These are phyloP conservation scores for Trachelus tabidus DNA, from an alignment of 2,888 invertebrate species.

Conservation along the genomic window DNA sequence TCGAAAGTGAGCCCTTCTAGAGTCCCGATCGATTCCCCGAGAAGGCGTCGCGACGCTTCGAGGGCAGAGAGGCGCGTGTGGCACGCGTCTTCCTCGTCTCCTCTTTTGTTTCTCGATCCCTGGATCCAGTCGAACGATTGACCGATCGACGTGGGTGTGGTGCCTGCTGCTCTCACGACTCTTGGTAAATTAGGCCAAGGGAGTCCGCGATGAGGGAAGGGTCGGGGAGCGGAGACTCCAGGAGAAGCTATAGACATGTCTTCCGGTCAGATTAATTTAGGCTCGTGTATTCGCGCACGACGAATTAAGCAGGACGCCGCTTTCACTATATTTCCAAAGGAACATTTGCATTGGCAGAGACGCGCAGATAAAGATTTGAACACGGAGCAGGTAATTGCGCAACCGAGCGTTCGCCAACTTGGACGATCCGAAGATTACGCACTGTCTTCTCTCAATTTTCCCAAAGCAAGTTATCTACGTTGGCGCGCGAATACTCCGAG, in stretches of 20 bases:
- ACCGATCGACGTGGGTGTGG: constrained; percentile 11
- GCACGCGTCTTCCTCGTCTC: background rate
- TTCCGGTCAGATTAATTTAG: background rate
- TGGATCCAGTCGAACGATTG: background rate
- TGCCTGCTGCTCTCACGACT: constrained; percentile 9
- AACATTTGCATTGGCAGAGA: background rate
- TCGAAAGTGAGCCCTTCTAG: background rate
- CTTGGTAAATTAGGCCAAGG: constrained; percentile 6
- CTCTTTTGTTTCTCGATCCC: background rate
- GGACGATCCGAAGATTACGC: background rate
- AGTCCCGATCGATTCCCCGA: background rate
- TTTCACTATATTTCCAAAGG: background rate
- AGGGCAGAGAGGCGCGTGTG: background rate
- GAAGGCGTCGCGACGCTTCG: too few relatives aligned
- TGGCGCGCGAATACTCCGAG: too few relatives aligned
- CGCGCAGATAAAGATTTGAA: background rate
- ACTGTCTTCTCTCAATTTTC: background rate
- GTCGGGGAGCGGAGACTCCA: background rate
- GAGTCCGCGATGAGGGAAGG: too few relatives aligned
- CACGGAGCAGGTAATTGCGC: background rate
- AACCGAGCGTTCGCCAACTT: background rate
- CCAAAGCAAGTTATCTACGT: too few relatives aligned
- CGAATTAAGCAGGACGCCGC: background rate
- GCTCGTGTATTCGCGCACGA: background rate
- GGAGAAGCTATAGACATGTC: background rate